Conservation (phyloP, 1,140 invertebrate species). For the Zophobas morio region DNA sequence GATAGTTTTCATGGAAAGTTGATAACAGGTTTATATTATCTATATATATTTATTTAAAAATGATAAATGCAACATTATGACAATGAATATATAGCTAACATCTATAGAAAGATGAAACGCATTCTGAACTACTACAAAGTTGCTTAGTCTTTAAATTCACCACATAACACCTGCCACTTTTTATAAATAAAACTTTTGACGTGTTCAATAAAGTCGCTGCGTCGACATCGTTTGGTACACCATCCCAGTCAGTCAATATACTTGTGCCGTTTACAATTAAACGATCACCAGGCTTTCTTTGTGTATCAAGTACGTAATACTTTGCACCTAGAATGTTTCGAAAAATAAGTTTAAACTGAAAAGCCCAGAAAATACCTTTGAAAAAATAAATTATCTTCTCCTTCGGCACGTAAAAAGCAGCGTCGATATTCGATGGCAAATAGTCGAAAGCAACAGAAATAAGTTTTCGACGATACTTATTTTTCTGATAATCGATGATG, state of each 20-base stretch:
- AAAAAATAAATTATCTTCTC: neutral
- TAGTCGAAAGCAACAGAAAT: constrained; percentile 6
- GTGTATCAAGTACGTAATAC: constrained; percentile 22
- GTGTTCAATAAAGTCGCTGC: constrained; percentile 9
- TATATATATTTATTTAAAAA: too few relatives aligned
- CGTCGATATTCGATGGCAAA: constrained; percentile 4
- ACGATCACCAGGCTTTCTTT: constrained; percentile 1
- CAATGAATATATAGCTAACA: neutral
- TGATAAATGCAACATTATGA: too few relatives aligned
- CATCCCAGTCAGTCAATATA: constrained; percentile 6
- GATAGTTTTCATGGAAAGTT: too few relatives aligned
- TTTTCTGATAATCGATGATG: neutral
- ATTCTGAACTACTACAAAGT: neutral
- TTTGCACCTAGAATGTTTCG: constrained; percentile 16
- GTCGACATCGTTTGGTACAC: constrained; percentile 15
- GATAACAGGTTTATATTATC: too few relatives aligned
- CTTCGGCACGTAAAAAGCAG: constrained; percentile 1
- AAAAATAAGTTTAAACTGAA: constrained; percentile 1
- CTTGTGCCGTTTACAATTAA: neutral
- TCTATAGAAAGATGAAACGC: neutral
- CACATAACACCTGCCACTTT: constrained; percentile 2
- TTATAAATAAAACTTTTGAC: constrained; percentile 17
- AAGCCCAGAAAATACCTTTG: constrained; percentile 14
- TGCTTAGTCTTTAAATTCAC: neutral
- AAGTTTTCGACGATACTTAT: neutral